Percentiles rank a stretch among this genome's conserved stretches.
These are phyloP conservation scores for Eristalis pertinax DNA, from an alignment of 2,888 invertebrate species.

Conservation along the genomic window DNA sequence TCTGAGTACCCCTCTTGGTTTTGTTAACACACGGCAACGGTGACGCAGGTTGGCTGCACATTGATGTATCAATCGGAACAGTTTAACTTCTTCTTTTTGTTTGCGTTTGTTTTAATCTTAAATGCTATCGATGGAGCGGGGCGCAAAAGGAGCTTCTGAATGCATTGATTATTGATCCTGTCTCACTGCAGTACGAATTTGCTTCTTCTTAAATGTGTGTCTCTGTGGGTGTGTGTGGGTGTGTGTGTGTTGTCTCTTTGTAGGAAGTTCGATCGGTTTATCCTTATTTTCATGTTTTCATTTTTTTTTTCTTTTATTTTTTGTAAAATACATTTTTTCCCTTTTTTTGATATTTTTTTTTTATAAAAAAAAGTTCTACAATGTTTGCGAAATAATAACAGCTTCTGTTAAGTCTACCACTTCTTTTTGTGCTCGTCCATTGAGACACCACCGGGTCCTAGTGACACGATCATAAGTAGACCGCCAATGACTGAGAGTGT, in stretches of 20 bases:
- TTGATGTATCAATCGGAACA: conserved; percentile 22
- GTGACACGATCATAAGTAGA: conserved; percentile 97
- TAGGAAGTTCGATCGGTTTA: conserved; percentile 36
- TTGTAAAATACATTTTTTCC: conserved; percentile 35
- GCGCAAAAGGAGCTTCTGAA: not conserved
- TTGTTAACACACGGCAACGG: not conserved
- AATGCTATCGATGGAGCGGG: conserved; percentile 52
- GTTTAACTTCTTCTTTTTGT: not conserved
- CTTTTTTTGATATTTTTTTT: conserved; percentile 56
- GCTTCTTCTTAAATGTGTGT: conserved; percentile 14
- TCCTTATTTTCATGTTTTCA: conserved; percentile 2
- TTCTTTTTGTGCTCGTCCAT: conserved; percentile 99
- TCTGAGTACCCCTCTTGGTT: conserved; percentile 5
- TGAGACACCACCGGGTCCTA: conserved; percentile 99
- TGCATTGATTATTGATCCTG: conserved; percentile 1
- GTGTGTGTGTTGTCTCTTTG: conserved; percentile 12
- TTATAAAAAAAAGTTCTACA: conserved; percentile 45
- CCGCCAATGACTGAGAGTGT: conserved; percentile 99
- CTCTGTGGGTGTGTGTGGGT: not conserved
- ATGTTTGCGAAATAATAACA: conserved; percentile 53
- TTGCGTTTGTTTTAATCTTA: conserved; percentile 34
- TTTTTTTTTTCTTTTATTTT: conserved; percentile 13
- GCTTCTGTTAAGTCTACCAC: conserved; percentile 82
- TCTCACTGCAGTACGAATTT: conserved; percentile 21
- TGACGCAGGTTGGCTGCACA: conserved; percentile 10